Evolutionary conservation across 2,113 vertebrate genomes (phyloP), one percentile per base, ranked within the genome.

Genomic region (Zosterops lateralis): DNA sequence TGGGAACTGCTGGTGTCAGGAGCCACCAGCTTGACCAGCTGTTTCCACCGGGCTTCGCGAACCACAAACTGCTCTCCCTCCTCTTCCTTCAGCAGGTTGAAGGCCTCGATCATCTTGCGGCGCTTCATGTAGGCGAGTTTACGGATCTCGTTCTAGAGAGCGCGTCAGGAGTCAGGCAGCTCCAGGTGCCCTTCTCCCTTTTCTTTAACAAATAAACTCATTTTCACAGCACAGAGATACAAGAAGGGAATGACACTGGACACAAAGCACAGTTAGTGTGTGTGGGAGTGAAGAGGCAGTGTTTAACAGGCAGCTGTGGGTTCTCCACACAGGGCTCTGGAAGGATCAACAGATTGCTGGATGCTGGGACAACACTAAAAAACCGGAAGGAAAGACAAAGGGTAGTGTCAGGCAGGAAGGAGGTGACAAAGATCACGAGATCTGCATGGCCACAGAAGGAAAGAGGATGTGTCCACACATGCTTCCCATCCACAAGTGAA

Each of bases 71-170:
- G 98, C 1, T 83, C 64, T 54, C 96, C 97, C 24, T 92, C 83
- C 48, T 94, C 87, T 89, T 99, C 98, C 93, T 99, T 98, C 90
- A 99, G 96, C n/a, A 99, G 96, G 64, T 97, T 97, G 92, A 99
- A 99, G 8, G 99, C 99, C 65, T 97, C 97, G 12, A 97, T 96
- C 99, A 99, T 99, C 96, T 99, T 99, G 94, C 97, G 97, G 51
- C 96, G 97, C 83, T 99, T 99, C 96, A 99, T 98, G 93, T 98
- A 98, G 11, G 98, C 99, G 64, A 99, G 98, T 87, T 98, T 98
- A 57, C 98, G 98, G 84, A 99, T 98, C 96, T 99, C 99, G 47
- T 99, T 99, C 99, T 99, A 91, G 64, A 79, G 65, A 93, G 92
- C 76, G 38, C 0, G 17, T 10, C 0, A 1, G 5, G 60, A 92